Evolutionary conservation across 1,140 invertebrate species (phyloP).

Genomic region (Globodera ellingtonae): DNA sequence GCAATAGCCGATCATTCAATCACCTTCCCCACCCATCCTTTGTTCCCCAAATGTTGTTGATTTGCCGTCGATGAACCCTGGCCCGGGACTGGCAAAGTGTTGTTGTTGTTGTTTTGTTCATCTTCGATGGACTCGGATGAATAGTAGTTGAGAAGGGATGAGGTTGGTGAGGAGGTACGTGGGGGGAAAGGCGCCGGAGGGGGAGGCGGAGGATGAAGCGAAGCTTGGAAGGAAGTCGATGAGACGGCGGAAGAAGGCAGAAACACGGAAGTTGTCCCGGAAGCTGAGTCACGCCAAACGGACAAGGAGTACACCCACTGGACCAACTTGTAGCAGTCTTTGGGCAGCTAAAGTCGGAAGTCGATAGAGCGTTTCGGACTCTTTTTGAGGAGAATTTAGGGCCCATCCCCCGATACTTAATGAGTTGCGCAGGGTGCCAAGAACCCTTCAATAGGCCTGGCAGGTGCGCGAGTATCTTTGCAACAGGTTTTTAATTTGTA

Average conservation of each 20-base stretch:
- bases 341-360: slow-evolving; percentile 33
- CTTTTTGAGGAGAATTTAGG: neutral
- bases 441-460: too few species aligned
- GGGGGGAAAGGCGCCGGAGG: slow-evolving; percentile 7
- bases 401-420: too few species aligned
- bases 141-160: slow-evolving; percentile 26
- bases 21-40: too few species aligned
- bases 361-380: neutral
- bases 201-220: slow-evolving; percentile 13
- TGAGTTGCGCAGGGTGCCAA: too few species aligned
- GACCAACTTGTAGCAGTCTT: slow-evolving; percentile 43
- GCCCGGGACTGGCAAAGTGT: neutral
- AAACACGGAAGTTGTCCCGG: neutral
- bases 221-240: slow-evolving; percentile 3
- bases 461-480: too few species aligned
- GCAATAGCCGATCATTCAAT: too few species aligned
- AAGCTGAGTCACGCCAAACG: slow-evolving; percentile 2
- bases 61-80: neutral
- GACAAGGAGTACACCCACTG: slow-evolving; percentile 45
- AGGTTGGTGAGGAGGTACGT: slow-evolving; percentile 19
- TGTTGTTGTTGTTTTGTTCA: slow-evolving; percentile 10
- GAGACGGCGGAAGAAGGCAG: neutral
- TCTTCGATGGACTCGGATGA: slow-evolving; percentile 24
- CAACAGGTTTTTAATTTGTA: too few species aligned
- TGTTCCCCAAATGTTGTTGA: too few species aligned